Evolutionary conservation across 2,888 invertebrate genomes (phyloP).

Genomic region (Plutella xylostella): DNA sequence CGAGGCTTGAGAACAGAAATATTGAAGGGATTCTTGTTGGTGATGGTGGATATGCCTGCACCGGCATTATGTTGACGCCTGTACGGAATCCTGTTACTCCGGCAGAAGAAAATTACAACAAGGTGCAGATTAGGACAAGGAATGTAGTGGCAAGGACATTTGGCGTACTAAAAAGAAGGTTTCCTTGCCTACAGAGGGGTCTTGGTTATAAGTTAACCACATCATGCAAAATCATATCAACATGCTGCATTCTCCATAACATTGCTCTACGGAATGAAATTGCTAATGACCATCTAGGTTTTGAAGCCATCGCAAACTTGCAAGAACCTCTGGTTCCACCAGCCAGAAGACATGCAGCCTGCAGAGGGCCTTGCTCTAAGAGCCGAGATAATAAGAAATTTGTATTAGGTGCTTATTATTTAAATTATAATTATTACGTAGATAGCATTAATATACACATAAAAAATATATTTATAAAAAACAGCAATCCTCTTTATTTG

Average conservation of each 20-base stretch:
- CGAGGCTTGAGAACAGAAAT: neutral
- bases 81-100: neutral
- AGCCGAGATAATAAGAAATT: no score
- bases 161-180: neutral
- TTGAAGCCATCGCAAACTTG: neutral
- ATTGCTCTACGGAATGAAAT: neutral
- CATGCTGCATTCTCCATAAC: neutral
- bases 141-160: constrained; percentile 2
- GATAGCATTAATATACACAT: no score
- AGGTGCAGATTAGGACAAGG: constrained; percentile 8
- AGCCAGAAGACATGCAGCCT: no score
- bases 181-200: neutral
- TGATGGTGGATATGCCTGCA: neutral
- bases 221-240: neutral
- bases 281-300: neutral
- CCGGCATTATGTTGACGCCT: neutral
- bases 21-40: neutral
- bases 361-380: no score
- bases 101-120: constrained; percentile 16
- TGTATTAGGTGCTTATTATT: no score
- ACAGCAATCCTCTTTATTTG: no score
- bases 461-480: no score
- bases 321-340: no score
- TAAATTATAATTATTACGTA: no score
- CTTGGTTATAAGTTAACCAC: neutral